Evolutionary conservation across 1,140 invertebrate genomes (phyloP), one percentile per base, ranked within the genome.

Genomic region (Saxidomus purpurata): DNA sequence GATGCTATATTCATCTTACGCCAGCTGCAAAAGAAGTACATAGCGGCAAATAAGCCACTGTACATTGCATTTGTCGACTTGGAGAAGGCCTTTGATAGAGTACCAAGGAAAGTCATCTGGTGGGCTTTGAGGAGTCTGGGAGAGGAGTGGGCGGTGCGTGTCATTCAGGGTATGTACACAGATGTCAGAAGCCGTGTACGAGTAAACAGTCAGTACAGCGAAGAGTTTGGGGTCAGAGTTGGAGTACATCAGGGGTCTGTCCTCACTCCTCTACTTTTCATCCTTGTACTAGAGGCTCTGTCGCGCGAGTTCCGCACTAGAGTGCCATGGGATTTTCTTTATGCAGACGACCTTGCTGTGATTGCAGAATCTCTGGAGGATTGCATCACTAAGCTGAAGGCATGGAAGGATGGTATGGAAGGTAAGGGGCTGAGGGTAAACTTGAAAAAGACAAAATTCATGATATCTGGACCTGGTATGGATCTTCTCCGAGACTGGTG

Each of bases 1-100:
- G 86, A 88, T 87, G 84, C 84, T 19, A 87, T 77, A 15, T 77
- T 87, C 71, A 49, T 77, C 52, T 9, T 69, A n/a, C 47, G 40
- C 40, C 61, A 69, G 61, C 38, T 63, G 47, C 61, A 85, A 47
- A 40, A 85, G 25, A 71, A 69, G 47, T 40, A 43, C 47, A 34
- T 47, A 11, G 61, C 34, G 49, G 67, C 19, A 49, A 85, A 63
- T 25, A 85, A 74, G 40, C 36, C 36, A 38, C 40, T 69, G 40
- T 85, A 49, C 34, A 22, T 49, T 22, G 40, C 82, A 1, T 71
- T 71, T 17, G 82, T 85, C 34, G 59, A 49, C 43, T 28, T 85
- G 17, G 63, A 85, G 43, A 85, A 85, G 36, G 82, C 59, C 31
- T 47, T 71, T 71, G 82, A 85, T 47, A 22, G 63, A 71, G 63